Evolutionary conservation across 1,140 invertebrate species (phyloP), one percentile per base, ranked within the genome.

Genomic region (Ceratina japonica): DNA sequence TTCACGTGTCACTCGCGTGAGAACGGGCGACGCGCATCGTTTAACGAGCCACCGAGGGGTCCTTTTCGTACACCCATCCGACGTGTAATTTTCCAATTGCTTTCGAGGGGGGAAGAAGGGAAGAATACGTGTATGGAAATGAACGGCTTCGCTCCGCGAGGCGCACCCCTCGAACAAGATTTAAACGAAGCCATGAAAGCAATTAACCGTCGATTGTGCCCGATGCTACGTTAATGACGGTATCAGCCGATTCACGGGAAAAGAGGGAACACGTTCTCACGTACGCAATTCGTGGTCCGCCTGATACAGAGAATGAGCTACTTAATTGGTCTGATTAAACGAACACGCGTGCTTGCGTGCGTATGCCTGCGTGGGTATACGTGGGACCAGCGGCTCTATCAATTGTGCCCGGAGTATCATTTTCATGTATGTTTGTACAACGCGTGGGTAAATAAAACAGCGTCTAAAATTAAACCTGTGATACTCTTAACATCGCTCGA

Each of bases 101-200:
- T 81, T 72, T 75, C 69, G 18, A 15, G 24, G 12, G 7, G 51
- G 59, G n/a, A n/a, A n/a, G n/a, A n/a, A n/a, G n/a, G n/a, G n/a
- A n/a, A n/a, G n/a, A 31, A 49, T 37, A 44, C 37, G 37, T 7
- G 10, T 16, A 31, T 66, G 68, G 3, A 69, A 63, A 79, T 64
- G 58, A 84, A 75, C 12, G 69, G 65, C 7, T 20, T 63, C 84
- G 69, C n/a, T 71, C 82, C 78, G 74, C 31, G 70, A 4, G 16
- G 31, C 52, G 61, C 16, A 61, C 37, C 22, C 56, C 44, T 20
- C 27, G 51, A 22, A 20, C 37, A 51, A 84, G 70, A 85, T 85
- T 85, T 49, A 84, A 85, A 79, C 18, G 84, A 85, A 85, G 84
- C 84, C 84, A 81, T 82, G 73, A 65, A 80, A 68, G 52, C 68